Conservation (phyloP, 2,797 vertebrate species). For the Periparus ater region DNA sequence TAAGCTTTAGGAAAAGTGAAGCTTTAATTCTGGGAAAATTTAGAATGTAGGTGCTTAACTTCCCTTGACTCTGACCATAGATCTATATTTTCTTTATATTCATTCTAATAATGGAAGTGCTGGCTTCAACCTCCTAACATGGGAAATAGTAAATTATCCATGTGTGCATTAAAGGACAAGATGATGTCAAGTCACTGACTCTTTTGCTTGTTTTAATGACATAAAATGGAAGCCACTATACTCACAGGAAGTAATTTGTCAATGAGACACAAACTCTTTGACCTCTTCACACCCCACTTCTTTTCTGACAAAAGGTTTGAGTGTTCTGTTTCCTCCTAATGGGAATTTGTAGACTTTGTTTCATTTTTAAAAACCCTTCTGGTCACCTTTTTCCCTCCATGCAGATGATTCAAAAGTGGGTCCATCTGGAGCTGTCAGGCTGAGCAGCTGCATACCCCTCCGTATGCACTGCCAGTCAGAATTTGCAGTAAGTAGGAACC, state of each 20-base stretch:
- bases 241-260: not conserved
- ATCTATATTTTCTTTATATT: not conserved
- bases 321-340: not conserved
- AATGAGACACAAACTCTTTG: not conserved
- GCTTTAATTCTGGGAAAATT: not conserved
- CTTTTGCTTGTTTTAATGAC: not conserved
- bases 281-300: not conserved
- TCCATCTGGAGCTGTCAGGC: not conserved
- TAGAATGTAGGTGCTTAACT: not conserved
- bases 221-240: not conserved
- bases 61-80: rapidly evolving
- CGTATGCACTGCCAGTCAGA: not conserved
- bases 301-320: not conserved
- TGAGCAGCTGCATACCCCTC: not conserved
- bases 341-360: not conserved
- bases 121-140: not conserved
- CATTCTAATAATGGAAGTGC: not conserved
- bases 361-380: not conserved
- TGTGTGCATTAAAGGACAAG: not conserved
- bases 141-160: not conserved
- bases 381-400: not conserved
- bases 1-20: not conserved
- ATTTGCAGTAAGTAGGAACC: not conserved
- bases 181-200: not conserved
- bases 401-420: not conserved